Evolutionary conservation across 2,888 invertebrate species (phyloP).

Genomic region (Nysson spinosus): DNA sequence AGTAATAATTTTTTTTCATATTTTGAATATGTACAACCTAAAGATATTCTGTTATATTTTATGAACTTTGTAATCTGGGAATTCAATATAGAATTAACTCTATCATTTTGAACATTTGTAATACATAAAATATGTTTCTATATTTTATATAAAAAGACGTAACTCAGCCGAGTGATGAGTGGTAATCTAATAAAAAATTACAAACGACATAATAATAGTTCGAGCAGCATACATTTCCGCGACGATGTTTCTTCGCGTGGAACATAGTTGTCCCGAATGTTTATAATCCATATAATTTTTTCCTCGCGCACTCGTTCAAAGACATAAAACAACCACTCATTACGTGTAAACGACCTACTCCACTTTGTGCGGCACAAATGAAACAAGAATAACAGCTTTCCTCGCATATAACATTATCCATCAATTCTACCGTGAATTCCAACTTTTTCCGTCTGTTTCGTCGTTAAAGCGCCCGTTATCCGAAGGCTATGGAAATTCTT

Average conservation of each 20-base stretch:
- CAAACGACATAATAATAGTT: too few species aligned
- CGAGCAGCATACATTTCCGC: too few species aligned
- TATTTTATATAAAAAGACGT: too few species aligned
- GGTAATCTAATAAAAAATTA: too few species aligned
- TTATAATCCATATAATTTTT: background rate
- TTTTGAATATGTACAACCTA: too few species aligned
- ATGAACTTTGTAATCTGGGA: too few species aligned
- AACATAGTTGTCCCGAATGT: conserved; percentile 1
- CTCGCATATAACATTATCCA: background rate
- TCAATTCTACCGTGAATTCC: background rate
- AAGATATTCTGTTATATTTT: too few species aligned
- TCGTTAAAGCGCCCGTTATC: conserved; percentile 64
- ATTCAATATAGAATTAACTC: too few species aligned
- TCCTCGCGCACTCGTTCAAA: background rate
- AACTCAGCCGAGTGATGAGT: too few species aligned
- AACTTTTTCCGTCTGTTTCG: conserved; percentile 18
- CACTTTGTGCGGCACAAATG: conserved; percentile 7
- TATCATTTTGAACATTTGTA: too few species aligned
- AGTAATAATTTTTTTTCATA: too few species aligned
- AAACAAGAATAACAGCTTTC: conserved; percentile 6
- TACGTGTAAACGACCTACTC: conserved; percentile 18
- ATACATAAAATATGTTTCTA: too few species aligned
- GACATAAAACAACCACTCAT: background rate
- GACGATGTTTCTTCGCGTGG: background rate
- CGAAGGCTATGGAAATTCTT: conserved; percentile 68